Evolutionary conservation across 2,113 vertebrate species (phyloP).

Genomic region (Tretioscincus oriximinensis): DNA sequence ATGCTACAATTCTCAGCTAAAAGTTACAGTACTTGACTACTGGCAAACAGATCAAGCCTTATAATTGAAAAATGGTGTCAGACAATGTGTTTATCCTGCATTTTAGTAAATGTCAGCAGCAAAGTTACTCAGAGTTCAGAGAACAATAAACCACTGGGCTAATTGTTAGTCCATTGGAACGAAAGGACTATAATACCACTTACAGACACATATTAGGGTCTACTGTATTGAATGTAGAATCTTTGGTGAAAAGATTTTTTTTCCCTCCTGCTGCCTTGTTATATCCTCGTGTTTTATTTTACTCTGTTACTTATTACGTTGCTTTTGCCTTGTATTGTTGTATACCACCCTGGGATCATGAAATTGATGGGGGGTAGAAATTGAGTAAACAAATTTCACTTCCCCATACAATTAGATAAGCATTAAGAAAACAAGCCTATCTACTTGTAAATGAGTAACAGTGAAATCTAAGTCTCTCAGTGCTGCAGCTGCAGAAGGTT

Average conservation of each 20-base stretch:
- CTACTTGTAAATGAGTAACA: not conserved
- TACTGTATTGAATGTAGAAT: too few relatives aligned
- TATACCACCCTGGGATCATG: too few relatives aligned
- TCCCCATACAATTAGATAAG: not conserved
- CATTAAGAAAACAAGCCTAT: not conserved
- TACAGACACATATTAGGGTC: not conserved
- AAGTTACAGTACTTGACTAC: not conserved
- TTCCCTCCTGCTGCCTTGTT: too few relatives aligned
- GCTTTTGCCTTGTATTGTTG: too few relatives aligned
- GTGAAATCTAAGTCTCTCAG: too few relatives aligned
- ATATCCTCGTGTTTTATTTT: too few relatives aligned
- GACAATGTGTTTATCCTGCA: not conserved
- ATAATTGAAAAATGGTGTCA: not conserved
- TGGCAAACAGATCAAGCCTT: not conserved
- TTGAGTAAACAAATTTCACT: not conserved
- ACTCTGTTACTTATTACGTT: too few relatives aligned
- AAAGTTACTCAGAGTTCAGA: not conserved
- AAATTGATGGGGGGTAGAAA: too few relatives aligned
- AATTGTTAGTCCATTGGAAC: not conserved
- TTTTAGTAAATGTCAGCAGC: not conserved
- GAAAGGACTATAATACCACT: not conserved
- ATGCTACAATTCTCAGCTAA: not conserved
- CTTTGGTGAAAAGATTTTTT: too few relatives aligned
- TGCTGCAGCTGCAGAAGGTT: too few relatives aligned
- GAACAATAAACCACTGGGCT: not conserved